Conservation (phyloP, 2,797 vertebrate genomes). For the Rhodeus uyekii region DNA sequence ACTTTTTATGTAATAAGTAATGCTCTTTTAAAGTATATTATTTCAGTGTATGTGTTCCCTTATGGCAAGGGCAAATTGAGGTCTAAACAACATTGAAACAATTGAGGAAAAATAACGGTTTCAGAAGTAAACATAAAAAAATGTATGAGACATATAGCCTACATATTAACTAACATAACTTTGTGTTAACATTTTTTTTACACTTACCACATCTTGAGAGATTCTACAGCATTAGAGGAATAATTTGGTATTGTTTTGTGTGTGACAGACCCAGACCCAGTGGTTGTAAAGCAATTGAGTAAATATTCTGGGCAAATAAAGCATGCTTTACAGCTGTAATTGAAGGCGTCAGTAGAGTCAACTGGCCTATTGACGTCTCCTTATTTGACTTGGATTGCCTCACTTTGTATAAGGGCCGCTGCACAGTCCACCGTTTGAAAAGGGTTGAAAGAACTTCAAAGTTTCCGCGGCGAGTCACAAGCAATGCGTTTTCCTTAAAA, state of each 20-base stretch:
- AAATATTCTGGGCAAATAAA: not conserved
- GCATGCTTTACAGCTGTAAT: not conserved
- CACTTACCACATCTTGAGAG: too few species aligned
- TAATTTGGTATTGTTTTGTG: not conserved
- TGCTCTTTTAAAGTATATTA: not conserved
- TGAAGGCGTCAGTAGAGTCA: not conserved
- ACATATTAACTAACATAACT: not conserved
- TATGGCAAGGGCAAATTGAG: not conserved
- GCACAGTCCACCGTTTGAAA: constrained; percentile 9
- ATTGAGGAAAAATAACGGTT: not conserved
- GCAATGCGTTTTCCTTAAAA: not conserved
- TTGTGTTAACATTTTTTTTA: too few species aligned
- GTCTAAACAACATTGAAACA: not conserved
- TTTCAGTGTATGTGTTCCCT: not conserved
- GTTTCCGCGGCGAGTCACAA: constrained; percentile 13
- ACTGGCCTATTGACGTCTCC: constrained; percentile 9
- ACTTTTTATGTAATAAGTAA: not conserved
- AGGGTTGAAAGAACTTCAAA: constrained; percentile 24
- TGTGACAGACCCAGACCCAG: not conserved
- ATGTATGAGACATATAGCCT: not conserved
- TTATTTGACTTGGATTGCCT: constrained; percentile 9
- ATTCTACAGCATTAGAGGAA: not conserved
- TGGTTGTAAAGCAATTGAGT: not conserved
- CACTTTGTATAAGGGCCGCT: constrained; percentile 6
- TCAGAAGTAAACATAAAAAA: too few species aligned